Evolutionary conservation across 2,113 vertebrate species (phyloP), one percentile per base, ranked within the genome.

Genomic region (Marmota monax): DNA sequence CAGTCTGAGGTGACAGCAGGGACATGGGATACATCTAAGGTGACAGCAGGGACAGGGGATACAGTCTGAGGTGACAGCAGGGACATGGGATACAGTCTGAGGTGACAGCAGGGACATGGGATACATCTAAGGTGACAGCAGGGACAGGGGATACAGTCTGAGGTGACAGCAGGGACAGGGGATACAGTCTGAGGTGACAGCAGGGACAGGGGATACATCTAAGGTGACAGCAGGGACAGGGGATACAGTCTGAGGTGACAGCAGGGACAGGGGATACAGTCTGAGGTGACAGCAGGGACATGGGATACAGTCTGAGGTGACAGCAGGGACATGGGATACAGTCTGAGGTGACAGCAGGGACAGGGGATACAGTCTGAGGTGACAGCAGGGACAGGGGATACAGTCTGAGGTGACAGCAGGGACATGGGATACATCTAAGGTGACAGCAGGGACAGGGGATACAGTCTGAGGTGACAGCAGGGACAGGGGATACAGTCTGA

Each of bases 21-120:
- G 93, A 92, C 72, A 77, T n/a, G n/a, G n/a, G n/a, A n/a, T n/a
- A n/a, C n/a, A n/a, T 45, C 45, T 45, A 4, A 45, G 45, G 6
- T 45, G 45, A 42, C 37, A 45, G 95, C 20, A 97, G 88, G 96
- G 73, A 76, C 39, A 53, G n/a, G 48, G 48, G 48, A 51, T 12
- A 51, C 48, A 51, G 48, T 51, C 48, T 51, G 12, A 51, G 48
- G 10, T 10, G 48, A 51, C 48, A 13, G 48, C 56, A n/a, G 37
- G 82, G 93, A 92, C 72, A 77, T n/a, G n/a, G n/a, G n/a, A n/a
- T n/a, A n/a, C n/a, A n/a, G n/a, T 45, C 45, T 45, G 7, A 45
- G 45, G 6, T 45, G 45, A 42, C 37, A 45, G 95, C 20, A 97
- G 88, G 96, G 73, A 76, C 39, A 53, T 37, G 48, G 48, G 48